Evolutionary conservation across 2,797 vertebrate genomes (phyloP).

Genomic region (Somateria mollissima): DNA sequence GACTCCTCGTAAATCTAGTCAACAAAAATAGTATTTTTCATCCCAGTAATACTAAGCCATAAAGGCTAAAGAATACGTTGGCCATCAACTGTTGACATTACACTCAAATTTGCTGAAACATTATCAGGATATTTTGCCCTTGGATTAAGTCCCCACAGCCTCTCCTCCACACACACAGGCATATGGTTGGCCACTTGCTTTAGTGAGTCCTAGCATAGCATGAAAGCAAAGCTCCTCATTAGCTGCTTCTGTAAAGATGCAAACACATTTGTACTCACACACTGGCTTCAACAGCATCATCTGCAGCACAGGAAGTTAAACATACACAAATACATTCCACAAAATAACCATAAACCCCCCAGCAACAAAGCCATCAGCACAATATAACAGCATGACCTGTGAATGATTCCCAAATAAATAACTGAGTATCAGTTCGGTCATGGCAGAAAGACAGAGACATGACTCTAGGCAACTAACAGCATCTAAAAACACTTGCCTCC

Average conservation of each 20-base stretch:
- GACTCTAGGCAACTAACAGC: not conserved
- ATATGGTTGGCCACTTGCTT: not conserved
- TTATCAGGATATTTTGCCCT: not conserved
- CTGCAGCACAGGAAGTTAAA: not conserved
- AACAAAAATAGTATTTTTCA: not conserved
- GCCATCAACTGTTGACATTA: not conserved
- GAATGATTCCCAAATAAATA: not conserved
- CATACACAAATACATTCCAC: fast-evolving
- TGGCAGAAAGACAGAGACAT: not conserved
- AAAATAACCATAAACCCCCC: not conserved
- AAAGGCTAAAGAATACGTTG: not conserved
- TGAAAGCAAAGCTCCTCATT: constrained; percentile 9
- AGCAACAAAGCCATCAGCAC: not conserved
- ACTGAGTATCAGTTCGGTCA: not conserved
- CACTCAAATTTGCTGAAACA: not conserved
- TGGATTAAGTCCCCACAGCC: not conserved
- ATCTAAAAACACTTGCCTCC: not conserved
- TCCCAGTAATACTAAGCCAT: not conserved
- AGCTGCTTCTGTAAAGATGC: not conserved
- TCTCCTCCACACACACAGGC: not conserved
- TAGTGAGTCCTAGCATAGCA: not conserved
- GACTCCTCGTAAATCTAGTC: not conserved
- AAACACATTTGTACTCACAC: not conserved
- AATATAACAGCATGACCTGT: not conserved
- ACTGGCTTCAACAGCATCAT: not conserved